Conservation (phyloP, 2,797 vertebrate species). For the Sebastes aleutianus region DNA sequence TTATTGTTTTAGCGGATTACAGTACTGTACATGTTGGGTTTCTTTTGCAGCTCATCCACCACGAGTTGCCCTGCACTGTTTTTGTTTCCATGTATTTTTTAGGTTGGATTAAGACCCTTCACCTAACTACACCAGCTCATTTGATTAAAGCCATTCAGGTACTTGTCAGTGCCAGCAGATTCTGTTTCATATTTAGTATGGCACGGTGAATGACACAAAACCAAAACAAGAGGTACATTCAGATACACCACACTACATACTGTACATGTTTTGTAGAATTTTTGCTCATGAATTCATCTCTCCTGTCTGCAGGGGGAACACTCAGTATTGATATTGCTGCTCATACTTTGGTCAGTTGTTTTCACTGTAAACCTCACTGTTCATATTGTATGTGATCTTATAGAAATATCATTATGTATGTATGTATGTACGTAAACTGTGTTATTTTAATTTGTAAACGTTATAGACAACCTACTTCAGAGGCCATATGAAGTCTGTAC, state of each 20-base stretch:
- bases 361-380: slow-evolving; percentile 61
- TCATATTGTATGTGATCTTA: slow-evolving; percentile 51
- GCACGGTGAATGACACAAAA: slow-evolving; percentile 31
- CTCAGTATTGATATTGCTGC: slow-evolving; percentile 66
- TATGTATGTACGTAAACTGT: slow-evolving; percentile 36
- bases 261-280: background rate
- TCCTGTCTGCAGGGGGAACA: slow-evolving; percentile 4
- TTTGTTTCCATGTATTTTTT: slow-evolving; percentile 9
- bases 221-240: slow-evolving; percentile 43
- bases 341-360: slow-evolving; percentile 42
- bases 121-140: slow-evolving; percentile 55
- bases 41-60: background rate
- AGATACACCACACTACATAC: slow-evolving; percentile 11
- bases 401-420: slow-evolving; percentile 28
- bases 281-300: slow-evolving; percentile 1
- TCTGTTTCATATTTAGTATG: background rate
- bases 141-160: slow-evolving; percentile 62
- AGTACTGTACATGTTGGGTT: slow-evolving; percentile 5
- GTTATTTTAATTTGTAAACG: slow-evolving; percentile 44
- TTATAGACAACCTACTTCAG: slow-evolving; percentile 51
- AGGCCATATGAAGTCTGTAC: slow-evolving; percentile 78
- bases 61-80: slow-evolving; percentile 16
- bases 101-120: background rate
- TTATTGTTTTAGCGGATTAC: slow-evolving; percentile 40
- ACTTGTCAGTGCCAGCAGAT: slow-evolving; percentile 17